Base-by-base conservation (phyloP, 2,888 invertebrate genomes). In the Eurytoma adleriae region DNA sequence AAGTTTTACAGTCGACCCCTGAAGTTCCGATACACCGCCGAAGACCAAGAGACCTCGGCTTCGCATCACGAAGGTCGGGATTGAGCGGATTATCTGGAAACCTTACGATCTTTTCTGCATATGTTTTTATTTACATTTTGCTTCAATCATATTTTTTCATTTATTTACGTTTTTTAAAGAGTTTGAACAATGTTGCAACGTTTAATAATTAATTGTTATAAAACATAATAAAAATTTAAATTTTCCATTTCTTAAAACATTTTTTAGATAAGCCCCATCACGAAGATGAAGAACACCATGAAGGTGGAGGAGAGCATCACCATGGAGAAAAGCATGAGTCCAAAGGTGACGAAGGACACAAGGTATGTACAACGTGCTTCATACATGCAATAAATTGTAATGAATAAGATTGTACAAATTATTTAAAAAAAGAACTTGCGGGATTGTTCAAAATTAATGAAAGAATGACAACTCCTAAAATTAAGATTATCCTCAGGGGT, bases 41-140 rank as follows among this genome's bases (percentile, higher is more conserved):
- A 87, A 2, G 89, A 89, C 81, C 84, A 84, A n/a, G 85, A 86
- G 27, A 81, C 85, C 0, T 85, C 87, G 7, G 88, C 86, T 1
- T 87, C 85, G 1, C 82, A 85, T 0, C 78, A 81, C 62, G 48
- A 75, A 79, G 56, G 84, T 82, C 14, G 59, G 30, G 7, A 16
- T 52, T 52, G 3, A 52, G 7, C 4, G 52, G 14, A 3, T 52
- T 52, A 16, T 52, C 1, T 64, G 40, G 10, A 12, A n/a, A 27
- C 14, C 27, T 61, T 18, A 10, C 1, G 3, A 10, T 59, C 50
- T 50, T 52, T 12, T 5, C 52, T 12, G 52, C 52, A 52, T 50
- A 52, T 2, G 16, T 12, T 52, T 12, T 2, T 2, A 52, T 52
- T 52, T 52, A 2, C 16, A 52, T 52, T 52, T 10, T 52, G 30